Conservation (phyloP, 2,797 vertebrate genomes). For the Centropyge bicolor region DNA sequence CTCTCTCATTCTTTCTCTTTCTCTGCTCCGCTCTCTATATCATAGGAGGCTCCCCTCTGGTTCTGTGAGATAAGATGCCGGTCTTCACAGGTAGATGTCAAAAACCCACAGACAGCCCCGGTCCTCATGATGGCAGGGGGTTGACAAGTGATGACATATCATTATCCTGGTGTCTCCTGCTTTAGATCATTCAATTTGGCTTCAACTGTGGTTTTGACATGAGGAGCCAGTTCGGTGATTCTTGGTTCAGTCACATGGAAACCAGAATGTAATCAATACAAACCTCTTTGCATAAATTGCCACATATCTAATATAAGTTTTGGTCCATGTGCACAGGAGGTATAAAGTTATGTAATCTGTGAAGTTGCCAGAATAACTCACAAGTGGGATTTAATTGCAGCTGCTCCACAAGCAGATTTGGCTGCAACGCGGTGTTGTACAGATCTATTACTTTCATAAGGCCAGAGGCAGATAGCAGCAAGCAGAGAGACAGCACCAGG, state of each 20-base stretch:
- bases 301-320: neutral
- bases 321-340: neutral
- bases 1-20: slow-evolving; percentile 20
- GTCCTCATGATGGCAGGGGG: slow-evolving; percentile 31
- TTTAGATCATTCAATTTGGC: slow-evolving; percentile 12
- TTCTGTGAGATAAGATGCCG: slow-evolving; percentile 65
- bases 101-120: slow-evolving; percentile 44
- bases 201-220: slow-evolving; percentile 12
- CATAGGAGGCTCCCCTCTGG: slow-evolving; percentile 55
- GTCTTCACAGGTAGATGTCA: slow-evolving; percentile 64
- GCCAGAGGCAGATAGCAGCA: slow-evolving; percentile 46
- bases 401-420: slow-evolving; percentile 16
- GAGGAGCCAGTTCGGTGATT: slow-evolving; percentile 8
- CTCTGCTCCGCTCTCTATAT: slow-evolving; percentile 22
- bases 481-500: too few species aligned
- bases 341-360: neutral
- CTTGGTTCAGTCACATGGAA: neutral
- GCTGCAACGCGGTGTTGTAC: slow-evolving; percentile 33
- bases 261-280: neutral
- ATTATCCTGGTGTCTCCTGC: slow-evolving; percentile 41
- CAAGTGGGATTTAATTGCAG: slow-evolving; percentile 40
- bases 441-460: slow-evolving; percentile 43
- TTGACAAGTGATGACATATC: slow-evolving; percentile 56
- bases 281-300: neutral
- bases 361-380: slow-evolving; percentile 2